Base-by-base conservation (phyloP, 2,888 invertebrate genomes). In the Petrolisthes manimaculis region DNA sequence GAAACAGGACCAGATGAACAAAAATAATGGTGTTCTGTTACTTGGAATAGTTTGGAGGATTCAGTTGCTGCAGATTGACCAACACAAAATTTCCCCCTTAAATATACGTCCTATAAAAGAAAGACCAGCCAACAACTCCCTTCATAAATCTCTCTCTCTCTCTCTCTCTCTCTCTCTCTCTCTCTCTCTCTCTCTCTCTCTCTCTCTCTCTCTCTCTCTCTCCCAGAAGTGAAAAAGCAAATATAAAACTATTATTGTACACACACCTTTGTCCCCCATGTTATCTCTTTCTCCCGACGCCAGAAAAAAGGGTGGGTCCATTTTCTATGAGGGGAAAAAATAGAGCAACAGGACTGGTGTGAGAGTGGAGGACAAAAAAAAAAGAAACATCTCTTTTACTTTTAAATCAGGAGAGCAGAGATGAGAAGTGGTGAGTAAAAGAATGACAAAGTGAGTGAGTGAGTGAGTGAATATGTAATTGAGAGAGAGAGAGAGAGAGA, bases 81-180 rank as follows among this genome's bases (percentile, higher is more conserved):
- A n/a, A n/a, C n/a, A n/a, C n/a, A n/a, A n/a, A n/a, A n/a, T n/a
- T n/a, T n/a, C n/a, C n/a, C n/a, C n/a, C n/a, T 37, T 37, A 37
- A 37, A 37, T 37, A 37, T 37, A 37, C 37, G 37, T 69, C 5
- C 18, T n/a, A 69, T n/a, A 8, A 5, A 21, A 67, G n/a, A n/a
- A 9, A 69, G 5, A 9, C 18, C 18, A 69, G 8, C 5, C 69
- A 69, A 5, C 21, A 69, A 69, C 18, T n/a, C 21, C 37, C 75
- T 51, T 14, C 1, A 24, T 51, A 4, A 4, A 24, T 37, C 6
- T 81, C 61, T 61, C 61, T 81, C 81, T 81, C 81, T 81, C 56
- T 81, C 81, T 81, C 81, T 81, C 81, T 81, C 81, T 81, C 81
- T 81, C 81, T 81, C 80, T 80, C 80, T 80, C 80, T 80, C 55